phyloP scores from a whole-genome alignment of 2,888 invertebrate genomes.

The Calliphora vomitoria region DNA sequence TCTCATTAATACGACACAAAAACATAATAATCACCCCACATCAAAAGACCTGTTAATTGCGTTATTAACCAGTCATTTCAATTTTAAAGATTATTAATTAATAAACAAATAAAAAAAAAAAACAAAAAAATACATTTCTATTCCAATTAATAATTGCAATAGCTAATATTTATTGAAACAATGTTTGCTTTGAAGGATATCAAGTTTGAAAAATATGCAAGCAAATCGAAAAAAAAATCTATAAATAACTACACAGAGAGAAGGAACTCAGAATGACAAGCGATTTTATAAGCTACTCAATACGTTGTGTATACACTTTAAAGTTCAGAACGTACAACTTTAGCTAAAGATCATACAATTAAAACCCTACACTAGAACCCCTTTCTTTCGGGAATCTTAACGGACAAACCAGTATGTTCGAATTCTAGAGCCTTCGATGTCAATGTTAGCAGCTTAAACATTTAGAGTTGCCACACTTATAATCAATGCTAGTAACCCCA shows the following conservation, averaged over 20 bases:
- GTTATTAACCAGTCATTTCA: constrained; percentile 34
- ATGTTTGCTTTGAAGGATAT: constrained; percentile 17
- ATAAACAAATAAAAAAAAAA: neutral
- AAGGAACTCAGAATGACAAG: too few species aligned
- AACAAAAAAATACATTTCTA: neutral
- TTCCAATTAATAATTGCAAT: constrained; percentile 12
- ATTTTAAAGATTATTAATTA: constrained; percentile 31
- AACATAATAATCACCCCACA: neutral
- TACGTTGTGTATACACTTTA: too few species aligned
- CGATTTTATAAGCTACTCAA: too few species aligned
- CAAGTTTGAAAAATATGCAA: constrained; percentile 9
- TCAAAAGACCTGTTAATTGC: constrained; percentile 9
- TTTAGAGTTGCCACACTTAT: too few species aligned
- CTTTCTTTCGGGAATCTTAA: too few species aligned
- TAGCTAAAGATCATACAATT: too few species aligned
- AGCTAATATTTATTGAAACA: constrained; percentile 25
- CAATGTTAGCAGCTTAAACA: too few species aligned
- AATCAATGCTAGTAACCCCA: too few species aligned
- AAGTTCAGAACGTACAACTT: too few species aligned
- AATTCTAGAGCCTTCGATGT: too few species aligned
- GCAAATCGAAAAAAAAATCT: neutral
- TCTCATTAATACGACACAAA: neutral
- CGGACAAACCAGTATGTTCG: too few species aligned
- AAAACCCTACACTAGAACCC: too few species aligned
- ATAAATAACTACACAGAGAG: neutral